Percentiles rank a stretch among this genome's conserved stretches.
phyloP scores from a whole-genome alignment of 2,797 vertebrate species.

The Distichodus sexfasciatus region DNA sequence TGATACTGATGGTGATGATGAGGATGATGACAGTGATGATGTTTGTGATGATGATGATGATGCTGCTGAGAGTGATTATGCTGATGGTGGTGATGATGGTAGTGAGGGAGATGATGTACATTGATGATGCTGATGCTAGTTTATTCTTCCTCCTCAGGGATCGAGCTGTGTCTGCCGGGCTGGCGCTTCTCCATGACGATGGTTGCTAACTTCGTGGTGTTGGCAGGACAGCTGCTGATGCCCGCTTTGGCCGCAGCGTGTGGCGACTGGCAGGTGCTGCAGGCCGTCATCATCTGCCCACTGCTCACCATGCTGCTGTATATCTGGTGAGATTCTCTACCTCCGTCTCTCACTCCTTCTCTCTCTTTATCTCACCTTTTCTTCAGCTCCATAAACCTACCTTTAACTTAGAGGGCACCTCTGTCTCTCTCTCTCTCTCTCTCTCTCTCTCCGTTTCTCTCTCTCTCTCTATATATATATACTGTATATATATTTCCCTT shows the following conservation, averaged over 20 bases:
- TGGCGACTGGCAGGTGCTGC: slow-evolving; percentile 93
- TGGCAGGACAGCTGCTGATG: slow-evolving; percentile 93
- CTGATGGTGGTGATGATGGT: too few species aligned
- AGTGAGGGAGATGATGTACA: too few species aligned
- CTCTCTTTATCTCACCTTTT: not conserved
- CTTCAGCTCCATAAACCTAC: too few species aligned
- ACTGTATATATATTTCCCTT: not conserved
- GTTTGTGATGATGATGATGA: too few species aligned
- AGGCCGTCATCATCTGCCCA: slow-evolving; percentile 91
- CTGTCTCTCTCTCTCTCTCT: too few species aligned
- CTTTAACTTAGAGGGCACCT: too few species aligned
- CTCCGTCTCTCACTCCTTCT: not conserved
- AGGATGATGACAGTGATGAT: too few species aligned
- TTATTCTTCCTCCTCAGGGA: slow-evolving; percentile 70
- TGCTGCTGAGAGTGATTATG: too few species aligned
- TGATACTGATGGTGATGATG: too few species aligned
- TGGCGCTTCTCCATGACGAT: slow-evolving; percentile 96
- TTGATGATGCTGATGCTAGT: too few species aligned
- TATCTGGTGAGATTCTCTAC: slow-evolving; percentile 83
- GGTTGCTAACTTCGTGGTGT: slow-evolving; percentile 90
- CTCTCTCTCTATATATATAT: too few species aligned
- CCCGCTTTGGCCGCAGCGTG: slow-evolving; percentile 89
- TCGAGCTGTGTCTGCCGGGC: slow-evolving; percentile 89
- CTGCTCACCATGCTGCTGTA: slow-evolving; percentile 92
- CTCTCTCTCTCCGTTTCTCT: too few species aligned